Evolutionary conservation across 2,113 vertebrate species (phyloP).

Genomic region (Hemiprocne comata): DNA sequence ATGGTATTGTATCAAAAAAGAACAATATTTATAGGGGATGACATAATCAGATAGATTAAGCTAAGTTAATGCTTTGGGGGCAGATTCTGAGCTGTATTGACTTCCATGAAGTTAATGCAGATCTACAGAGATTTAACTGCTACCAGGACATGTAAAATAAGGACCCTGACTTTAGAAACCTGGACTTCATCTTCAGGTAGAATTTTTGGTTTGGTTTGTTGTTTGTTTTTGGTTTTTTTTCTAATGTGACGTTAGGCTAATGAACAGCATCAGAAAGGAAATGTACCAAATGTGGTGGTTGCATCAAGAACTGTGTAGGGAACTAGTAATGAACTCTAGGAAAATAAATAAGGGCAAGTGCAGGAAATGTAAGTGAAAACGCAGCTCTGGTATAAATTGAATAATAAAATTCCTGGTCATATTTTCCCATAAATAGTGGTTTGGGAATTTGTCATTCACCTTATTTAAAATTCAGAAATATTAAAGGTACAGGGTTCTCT

Average conservation of each 20-base stretch:
- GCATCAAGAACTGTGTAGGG: constrained; percentile 32
- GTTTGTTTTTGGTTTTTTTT: background rate
- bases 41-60: background rate
- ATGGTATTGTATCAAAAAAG: constrained; percentile 5
- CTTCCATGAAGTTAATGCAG: background rate
- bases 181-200: background rate
- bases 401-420: constrained; percentile 79
- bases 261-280: constrained; percentile 64
- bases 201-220: too few species aligned
- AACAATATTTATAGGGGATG: constrained; percentile 11
- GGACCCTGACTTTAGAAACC: background rate
- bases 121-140: background rate
- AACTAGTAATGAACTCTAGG: constrained; percentile 58
- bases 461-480: constrained; percentile 84
- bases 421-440: constrained; percentile 80
- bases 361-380: constrained; percentile 73
- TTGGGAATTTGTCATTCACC: constrained; percentile 78
- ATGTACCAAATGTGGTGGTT: constrained; percentile 60
- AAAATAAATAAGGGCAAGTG: constrained; percentile 78
- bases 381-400: constrained; percentile 73
- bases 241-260: constrained; percentile 54
- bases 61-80: background rate
- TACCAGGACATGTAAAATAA: background rate
- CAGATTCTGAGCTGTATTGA: background rate
- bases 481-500: constrained; percentile 76